Conservation (phyloP, 2,797 vertebrate species). For the Etheostoma perlongum region DNA sequence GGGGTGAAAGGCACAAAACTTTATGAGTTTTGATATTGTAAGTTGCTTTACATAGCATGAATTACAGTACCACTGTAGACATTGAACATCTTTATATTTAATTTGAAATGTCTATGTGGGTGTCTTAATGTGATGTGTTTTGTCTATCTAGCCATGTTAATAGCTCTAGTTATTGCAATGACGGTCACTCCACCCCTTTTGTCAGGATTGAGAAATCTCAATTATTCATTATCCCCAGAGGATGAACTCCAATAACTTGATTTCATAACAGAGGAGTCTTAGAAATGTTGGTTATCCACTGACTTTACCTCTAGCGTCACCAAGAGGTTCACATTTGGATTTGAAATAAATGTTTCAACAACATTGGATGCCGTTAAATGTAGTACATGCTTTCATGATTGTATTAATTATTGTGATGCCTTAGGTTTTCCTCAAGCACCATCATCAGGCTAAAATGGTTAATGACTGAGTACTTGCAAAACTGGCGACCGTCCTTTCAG, state of each 20-base stretch:
- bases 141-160: neutral
- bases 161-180: neutral
- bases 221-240: neutral
- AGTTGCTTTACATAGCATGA: neutral
- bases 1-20: conserved; percentile 6
- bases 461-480: no score
- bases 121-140: no score
- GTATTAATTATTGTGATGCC: neutral
- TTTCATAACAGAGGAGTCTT: neutral
- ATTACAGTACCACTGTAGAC: neutral
- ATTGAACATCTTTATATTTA: neutral
- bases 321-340: neutral
- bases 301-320: neutral
- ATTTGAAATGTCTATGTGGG: no score
- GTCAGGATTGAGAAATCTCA: neutral
- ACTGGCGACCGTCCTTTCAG: neutral
- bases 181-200: accelerated
- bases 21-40: neutral
- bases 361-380: neutral
- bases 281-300: neutral
- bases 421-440: neutral
- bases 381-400: neutral
- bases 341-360: neutral
- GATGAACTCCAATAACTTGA: neutral
- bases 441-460: neutral